Base-by-base conservation (phyloP, 1,140 invertebrate species). In the Drosophila orena region DNA sequence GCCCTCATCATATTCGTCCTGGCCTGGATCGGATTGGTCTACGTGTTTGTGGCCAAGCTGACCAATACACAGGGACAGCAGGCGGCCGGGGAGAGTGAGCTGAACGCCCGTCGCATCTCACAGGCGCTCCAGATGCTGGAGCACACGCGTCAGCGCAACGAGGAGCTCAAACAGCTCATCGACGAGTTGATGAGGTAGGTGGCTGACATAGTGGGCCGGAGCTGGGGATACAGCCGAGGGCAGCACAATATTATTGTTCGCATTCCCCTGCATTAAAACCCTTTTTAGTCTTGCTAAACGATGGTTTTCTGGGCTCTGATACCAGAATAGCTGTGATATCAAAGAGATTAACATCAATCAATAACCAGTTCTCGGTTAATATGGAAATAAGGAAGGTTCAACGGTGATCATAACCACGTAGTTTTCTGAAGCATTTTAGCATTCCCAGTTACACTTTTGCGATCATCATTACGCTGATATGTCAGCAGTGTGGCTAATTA, bases 11-110 rank as follows among this genome's bases (percentile, higher is more conserved):
- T 92, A 50, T 92, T 92, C 54, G 81, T 91, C 34, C 65, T 92
- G 44, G 79, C 91, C 30, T 92, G 92, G 92, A 88, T 77, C 42
- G 73, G 90, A 34, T 70, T 92, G n/a, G 88, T 92, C 54, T 92
- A 92, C 53, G 75, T 92, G 30, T 92, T 92, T 27, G 84, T 92
- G 27, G 72, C 79, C 17, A 92, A 92, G 59, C 47, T 92, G n/a
- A 90, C 75, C 34, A 81, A 27, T 47, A 84, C 75, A n/a, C 70
- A 83, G 44, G 52, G 70, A 7, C 74, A 78, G 40, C 64, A 73
- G 70, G 53, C 84, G 10, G 79, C 65, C 38, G 62, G 55, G 4
- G 88, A 92, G 30, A 81, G 72, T 40, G 90, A 90, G 55, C 54
- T 83, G 1, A 90, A 86, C 14, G 73, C 70, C 2, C 68, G 80